Base-by-base conservation (phyloP, 2,797 vertebrate genomes). In the Ceryle rudis region DNA sequence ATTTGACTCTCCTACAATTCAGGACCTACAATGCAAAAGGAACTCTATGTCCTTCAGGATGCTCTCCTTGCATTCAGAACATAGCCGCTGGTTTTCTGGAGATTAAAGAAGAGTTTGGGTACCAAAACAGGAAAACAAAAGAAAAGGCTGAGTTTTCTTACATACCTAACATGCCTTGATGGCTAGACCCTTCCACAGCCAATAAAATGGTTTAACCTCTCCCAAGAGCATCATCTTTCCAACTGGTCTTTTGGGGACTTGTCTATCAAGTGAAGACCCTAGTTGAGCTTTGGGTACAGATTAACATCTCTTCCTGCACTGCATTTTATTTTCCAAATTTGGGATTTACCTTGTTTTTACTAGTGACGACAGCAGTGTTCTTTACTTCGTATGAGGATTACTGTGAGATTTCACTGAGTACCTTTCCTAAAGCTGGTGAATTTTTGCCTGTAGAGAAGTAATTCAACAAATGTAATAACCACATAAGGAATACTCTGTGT, bases 401-500 rank as follows among this genome's bases (percentile, higher is more conserved):
- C 7, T 35, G 39, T 33, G 29, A 81, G 37, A 78, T 85, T 89
- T 95, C 64, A 15, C n/a, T 35, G 3, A 9, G 6, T 80, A 3
- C 7, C 57, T 89, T 72, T 78, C 22, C 44, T 73, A 39, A 62
- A 55, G 16, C 20, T 35, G 5, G 9, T 1, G 2, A 23, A 58
- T 35, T 86, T 93, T 88, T 83, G 20, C 25, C 37, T 46, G 22
- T 54, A 80, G 33, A 31, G n/a, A 70, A 79, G 80, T 41, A 69
- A 70, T 29, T 44, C n/a, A 78, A 57, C 5, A 64, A 31, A 74
- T 73, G 4, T 42, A 82, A 81, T 39, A 82, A 67, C 3, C 2
- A 2, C 19, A 42, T 64, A 74, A 77, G 17, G 16, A 94, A 47
- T 72, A 61, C 3, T 42, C 61, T 22, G 5, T 58, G 18, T 65